These are phyloP conservation scores for Sciaenops ocellatus DNA, from an alignment of 2,797 vertebrate genomes.

Conservation along the genomic window DNA sequence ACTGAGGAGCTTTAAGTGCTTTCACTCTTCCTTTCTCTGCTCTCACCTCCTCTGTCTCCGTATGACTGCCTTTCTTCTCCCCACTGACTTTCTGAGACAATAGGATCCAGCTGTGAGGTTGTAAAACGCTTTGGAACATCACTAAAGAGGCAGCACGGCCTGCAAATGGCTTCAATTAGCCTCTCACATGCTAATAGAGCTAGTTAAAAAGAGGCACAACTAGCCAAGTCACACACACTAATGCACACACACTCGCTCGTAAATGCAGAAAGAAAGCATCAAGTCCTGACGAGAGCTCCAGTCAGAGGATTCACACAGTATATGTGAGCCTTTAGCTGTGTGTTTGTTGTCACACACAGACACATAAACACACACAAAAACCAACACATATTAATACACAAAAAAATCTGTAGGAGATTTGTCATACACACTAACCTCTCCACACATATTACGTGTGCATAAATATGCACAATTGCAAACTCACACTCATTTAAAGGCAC, in stretches of 20 bases:
- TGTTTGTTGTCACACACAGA: not conserved
- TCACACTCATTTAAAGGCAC: not conserved
- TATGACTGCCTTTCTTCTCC: slow-evolving; percentile 62
- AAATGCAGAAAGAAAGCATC: slow-evolving; percentile 39
- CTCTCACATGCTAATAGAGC: slow-evolving; percentile 81
- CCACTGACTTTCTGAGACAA: slow-evolving; percentile 74
- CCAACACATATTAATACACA: not conserved
- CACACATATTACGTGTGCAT: not conserved
- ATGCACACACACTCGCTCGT: slow-evolving; percentile 32
- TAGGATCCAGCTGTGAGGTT: slow-evolving; percentile 83
- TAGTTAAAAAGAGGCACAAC: slow-evolving; percentile 71
- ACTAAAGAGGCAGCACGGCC: slow-evolving; percentile 74
- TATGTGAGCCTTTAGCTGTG: slow-evolving; percentile 1
- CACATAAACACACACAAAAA: slow-evolving; percentile 1
- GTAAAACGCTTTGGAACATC: slow-evolving; percentile 81
- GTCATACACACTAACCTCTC: not conserved
- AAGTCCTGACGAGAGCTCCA: not conserved
- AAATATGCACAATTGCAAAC: not conserved
- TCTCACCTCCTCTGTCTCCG: slow-evolving; percentile 65
- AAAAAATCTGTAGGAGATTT: not conserved
- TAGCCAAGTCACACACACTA: slow-evolving; percentile 64
- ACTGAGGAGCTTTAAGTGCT: slow-evolving; percentile 55
- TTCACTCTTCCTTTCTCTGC: slow-evolving; percentile 67
- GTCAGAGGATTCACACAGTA: slow-evolving; percentile 1
- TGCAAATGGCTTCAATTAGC: slow-evolving; percentile 85